Base-by-base conservation (phyloP, 2,888 invertebrate species). In the Bimastos eiseni region DNA sequence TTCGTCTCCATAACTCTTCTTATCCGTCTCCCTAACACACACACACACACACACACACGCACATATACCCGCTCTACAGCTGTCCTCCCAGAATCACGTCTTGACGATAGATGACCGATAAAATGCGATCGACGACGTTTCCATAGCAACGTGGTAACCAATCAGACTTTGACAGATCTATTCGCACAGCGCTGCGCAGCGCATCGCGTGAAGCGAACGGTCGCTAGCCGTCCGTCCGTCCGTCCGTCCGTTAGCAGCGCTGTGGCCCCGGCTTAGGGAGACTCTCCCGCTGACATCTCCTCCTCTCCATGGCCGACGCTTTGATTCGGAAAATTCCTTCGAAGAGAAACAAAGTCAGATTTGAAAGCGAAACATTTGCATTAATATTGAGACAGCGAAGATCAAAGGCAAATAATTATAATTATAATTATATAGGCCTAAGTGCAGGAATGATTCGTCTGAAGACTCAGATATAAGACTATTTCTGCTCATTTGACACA, bases 101-200 rank as follows among this genome's bases (percentile, higher is more conserved):
- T 89, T 38, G 11, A 33, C 38, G 33, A 34, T 38, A 44, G 41
- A 24, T 37, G 33, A 4, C 33, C 89, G 33, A 44, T 89, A 70
- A 70, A 70, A 70, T 8, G 70, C 30, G 70, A 70, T 70, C n/a
- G n/a, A 70, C 70, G 70, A 70, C 70, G 70, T 70, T 70, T 8
- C 70, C 70, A 70, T 70, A 13, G 70, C 30, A 17, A 70, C 70
- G 8, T 2, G 70, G 13, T 13, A 13, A 30, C 70, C 70, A 70
- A n/a, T 70, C n/a, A 70, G 70, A 70, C 70, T 30, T n/a, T n/a
- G n/a, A n/a, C 70, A n/a, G 70, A 70, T 70, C 70, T 70, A n/a
- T n/a, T 30, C n/a, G 8, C 70, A 8, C 8, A n/a, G 30, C 30
- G 70, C 70, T 70, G 4, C 30, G 70, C 6, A 70, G 70, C 30